These are phyloP conservation scores for Prunella himalayana DNA, from an alignment of 2,113 vertebrate species.

Conservation along the genomic window DNA sequence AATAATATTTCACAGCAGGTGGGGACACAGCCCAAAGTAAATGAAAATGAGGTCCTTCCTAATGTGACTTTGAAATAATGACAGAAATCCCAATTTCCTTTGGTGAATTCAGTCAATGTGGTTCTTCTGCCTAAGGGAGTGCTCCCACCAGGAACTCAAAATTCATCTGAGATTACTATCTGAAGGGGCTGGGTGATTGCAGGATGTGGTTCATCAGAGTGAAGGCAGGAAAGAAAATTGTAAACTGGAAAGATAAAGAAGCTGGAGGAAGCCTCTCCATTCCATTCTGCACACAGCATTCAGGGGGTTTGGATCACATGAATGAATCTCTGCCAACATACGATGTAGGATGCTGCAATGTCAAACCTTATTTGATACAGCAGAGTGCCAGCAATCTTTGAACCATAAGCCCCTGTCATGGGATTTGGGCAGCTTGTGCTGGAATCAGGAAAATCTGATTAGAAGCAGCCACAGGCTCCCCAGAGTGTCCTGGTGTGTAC, in stretches of 20 bases:
- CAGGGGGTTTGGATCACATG: fast-evolving
- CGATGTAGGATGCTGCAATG: fast-evolving
- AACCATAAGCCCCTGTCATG: not conserved
- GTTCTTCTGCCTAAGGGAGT: not conserved
- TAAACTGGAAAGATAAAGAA: not conserved
- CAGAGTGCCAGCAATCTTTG: not conserved
- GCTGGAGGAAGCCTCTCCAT: not conserved
- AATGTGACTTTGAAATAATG: not conserved
- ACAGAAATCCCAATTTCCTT: not conserved
- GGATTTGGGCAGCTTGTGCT: not conserved
- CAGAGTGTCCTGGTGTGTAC: not conserved
- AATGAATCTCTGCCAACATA: not conserved
- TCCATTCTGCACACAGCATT: not conserved
- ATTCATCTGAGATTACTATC: not conserved
- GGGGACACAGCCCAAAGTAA: not conserved
- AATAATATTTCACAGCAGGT: not conserved
- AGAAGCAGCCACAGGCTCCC: not conserved
- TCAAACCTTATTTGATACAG: not conserved
- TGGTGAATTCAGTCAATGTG: not conserved
- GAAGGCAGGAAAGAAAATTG: not conserved
- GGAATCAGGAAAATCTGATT: not conserved
- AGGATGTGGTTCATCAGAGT: not conserved
- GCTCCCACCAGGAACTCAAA: not conserved
- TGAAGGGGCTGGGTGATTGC: not conserved
- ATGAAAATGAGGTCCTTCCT: not conserved